Evolutionary conservation across 2,113 vertebrate genomes (phyloP).

Genomic region (Brachionichthys hirsutus): DNA sequence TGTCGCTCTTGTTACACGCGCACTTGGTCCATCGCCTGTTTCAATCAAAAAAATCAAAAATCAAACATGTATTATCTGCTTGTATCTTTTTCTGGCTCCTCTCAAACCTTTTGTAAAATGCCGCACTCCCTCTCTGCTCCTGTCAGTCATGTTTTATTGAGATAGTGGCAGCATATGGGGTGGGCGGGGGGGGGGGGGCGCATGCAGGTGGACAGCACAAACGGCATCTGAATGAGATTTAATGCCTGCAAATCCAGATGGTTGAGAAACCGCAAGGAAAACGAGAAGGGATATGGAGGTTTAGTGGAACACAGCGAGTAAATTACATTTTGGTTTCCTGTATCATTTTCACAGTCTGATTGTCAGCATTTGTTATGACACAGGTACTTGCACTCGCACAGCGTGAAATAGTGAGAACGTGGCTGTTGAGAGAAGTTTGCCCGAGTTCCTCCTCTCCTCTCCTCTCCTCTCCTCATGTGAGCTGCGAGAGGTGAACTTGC

Average conservation of each 20-base stretch:
- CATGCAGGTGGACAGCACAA: constrained; percentile 55
- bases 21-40: constrained; percentile 30
- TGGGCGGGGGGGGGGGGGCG: constrained; percentile 15
- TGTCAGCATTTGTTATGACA: constrained; percentile 44
- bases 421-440: constrained; percentile 65
- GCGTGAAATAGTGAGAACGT: constrained; percentile 52
- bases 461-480: constrained; percentile 42
- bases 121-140: not conserved
- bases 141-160: constrained; percentile 33
- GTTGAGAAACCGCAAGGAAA: constrained; percentile 17
- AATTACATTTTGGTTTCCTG: constrained; percentile 40
- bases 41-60: constrained; percentile 22
- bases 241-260: constrained; percentile 66
- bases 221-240: constrained; percentile 64
- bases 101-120: not conserved
- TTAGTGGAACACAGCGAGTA: constrained; percentile 43
- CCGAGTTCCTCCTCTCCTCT: constrained; percentile 25
- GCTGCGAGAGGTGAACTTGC: constrained; percentile 81
- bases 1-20: constrained; percentile 17
- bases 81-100: not conserved
- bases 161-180: constrained; percentile 18
- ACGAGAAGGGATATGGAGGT: constrained; percentile 14
- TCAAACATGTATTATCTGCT: not conserved
- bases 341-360: constrained; percentile 52
- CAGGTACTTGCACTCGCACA: not conserved